phyloP scores from a whole-genome alignment of 2,113 vertebrate species.

The Sorex fumeus region DNA sequence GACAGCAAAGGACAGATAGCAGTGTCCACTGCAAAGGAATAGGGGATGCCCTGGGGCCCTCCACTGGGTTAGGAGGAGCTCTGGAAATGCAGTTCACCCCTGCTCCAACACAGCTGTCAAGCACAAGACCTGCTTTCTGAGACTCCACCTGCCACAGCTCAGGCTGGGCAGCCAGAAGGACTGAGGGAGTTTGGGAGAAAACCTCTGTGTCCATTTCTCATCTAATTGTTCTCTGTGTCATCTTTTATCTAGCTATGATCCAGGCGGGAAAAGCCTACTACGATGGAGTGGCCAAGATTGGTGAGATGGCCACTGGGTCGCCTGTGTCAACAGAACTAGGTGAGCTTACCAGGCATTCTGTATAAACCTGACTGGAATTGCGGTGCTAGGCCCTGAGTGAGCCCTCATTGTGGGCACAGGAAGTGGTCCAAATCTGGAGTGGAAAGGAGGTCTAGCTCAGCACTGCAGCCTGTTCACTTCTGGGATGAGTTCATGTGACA shows the following conservation, averaged over 20 bases:
- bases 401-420: background rate
- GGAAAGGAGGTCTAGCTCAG: background rate
- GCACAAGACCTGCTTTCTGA: background rate
- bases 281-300: constrained; percentile 96
- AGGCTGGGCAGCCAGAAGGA: background rate
- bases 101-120: background rate
- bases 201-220: background rate
- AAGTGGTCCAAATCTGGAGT: too few species aligned
- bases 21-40: too few species aligned
- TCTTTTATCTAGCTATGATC: constrained; percentile 92
- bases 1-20: too few species aligned
- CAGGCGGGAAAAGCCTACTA: constrained; percentile 96
- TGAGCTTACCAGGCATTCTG: constrained; percentile 86
- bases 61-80: too few species aligned
- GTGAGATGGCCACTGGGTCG: constrained; percentile 94
- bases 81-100: background rate
- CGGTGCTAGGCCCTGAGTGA: too few species aligned
- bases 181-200: background rate
- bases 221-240: constrained; percentile 57
- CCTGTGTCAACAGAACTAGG: constrained; percentile 96
- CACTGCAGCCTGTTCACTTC: too few species aligned
- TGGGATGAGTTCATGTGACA: background rate
- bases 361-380: background rate
- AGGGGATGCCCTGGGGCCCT: too few species aligned
- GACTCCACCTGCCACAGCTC: background rate